phyloP scores from a whole-genome alignment of 2,888 invertebrate species.

The Parnassius orleans region DNA sequence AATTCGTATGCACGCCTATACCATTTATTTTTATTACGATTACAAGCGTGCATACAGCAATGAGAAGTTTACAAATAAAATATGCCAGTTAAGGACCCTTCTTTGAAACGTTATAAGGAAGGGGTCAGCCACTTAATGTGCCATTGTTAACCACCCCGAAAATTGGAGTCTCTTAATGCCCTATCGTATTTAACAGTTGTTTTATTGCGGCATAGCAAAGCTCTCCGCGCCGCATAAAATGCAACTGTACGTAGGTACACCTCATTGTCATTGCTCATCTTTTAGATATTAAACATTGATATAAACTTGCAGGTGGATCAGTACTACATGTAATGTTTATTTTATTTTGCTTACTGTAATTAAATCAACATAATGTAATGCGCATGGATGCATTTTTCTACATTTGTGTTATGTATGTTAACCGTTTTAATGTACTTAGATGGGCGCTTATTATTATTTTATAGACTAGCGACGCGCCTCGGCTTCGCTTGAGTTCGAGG shows the following conservation, averaged over 20 bases:
- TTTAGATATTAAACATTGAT: constrained; percentile 47
- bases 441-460: no score
- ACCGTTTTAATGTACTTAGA: no score
- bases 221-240: constrained; percentile 48
- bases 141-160: constrained; percentile 44
- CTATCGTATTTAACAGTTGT: constrained; percentile 64
- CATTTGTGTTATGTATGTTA: no score
- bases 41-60: constrained; percentile 1
- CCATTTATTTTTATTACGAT: neutral
- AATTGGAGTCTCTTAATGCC: constrained; percentile 59
- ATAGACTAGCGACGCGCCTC: no score
- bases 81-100: constrained; percentile 20
- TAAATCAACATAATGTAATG: no score
- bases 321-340: no score
- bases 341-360: no score
- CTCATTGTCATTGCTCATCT: constrained; percentile 60
- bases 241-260: constrained; percentile 46
- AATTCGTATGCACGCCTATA: neutral
- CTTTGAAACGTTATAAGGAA: constrained; percentile 25
- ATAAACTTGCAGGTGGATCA: constrained; percentile 4
- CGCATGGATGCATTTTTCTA: no score
- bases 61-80: constrained; percentile 12
- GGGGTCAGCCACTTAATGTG: constrained; percentile 36
- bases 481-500: no score
- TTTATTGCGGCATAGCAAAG: constrained; percentile 59